Percentiles rank a stretch among this genome's conserved stretches.
Conservation (phyloP, 2,888 invertebrate species). For the Ochropacha duplaris region DNA sequence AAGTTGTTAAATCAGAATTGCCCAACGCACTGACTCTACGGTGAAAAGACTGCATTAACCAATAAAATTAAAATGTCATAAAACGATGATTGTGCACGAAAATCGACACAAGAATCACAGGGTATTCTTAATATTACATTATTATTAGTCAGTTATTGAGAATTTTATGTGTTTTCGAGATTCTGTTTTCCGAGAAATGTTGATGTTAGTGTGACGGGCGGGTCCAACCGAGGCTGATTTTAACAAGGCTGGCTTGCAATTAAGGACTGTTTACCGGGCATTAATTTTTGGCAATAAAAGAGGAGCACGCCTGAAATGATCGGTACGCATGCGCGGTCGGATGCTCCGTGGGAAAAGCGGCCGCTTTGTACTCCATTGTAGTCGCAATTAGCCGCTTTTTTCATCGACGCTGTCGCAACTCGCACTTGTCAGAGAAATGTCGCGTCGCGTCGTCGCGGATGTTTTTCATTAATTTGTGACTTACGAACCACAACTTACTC, state of each 20-base stretch:
- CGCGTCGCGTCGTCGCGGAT: conserved; percentile 67
- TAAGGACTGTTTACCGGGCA: conserved; percentile 79
- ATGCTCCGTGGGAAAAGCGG: conserved; percentile 80
- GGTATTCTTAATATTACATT: conserved; percentile 64
- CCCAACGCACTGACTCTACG: conserved; percentile 35
- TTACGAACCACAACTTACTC: conserved; percentile 58
- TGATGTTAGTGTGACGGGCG: conserved; percentile 56
- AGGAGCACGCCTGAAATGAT: conserved; percentile 75
- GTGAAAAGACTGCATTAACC: conserved; percentile 52
- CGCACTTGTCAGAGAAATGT: conserved; percentile 75
- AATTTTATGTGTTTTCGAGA: conserved; percentile 64
- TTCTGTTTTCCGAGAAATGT: conserved; percentile 59
- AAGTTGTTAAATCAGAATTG: conserved; percentile 54
- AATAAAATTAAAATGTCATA: conserved; percentile 75
- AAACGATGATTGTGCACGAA: conserved; percentile 48
- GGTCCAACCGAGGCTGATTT: conserved; percentile 47
- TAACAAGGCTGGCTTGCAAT: conserved; percentile 74
- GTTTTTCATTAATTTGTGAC: conserved; percentile 70
- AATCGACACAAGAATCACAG: conserved; percentile 53
- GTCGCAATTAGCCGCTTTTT: conserved; percentile 77
- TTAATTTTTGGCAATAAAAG: conserved; percentile 84
- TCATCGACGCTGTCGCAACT: conserved; percentile 56
- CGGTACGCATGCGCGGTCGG: conserved; percentile 68
- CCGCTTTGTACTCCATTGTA: conserved; percentile 77
- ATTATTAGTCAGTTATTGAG: conserved; percentile 67